Evolutionary conservation across 1,140 invertebrate species (phyloP).

Genomic region (Eriosoma lanigerum): DNA sequence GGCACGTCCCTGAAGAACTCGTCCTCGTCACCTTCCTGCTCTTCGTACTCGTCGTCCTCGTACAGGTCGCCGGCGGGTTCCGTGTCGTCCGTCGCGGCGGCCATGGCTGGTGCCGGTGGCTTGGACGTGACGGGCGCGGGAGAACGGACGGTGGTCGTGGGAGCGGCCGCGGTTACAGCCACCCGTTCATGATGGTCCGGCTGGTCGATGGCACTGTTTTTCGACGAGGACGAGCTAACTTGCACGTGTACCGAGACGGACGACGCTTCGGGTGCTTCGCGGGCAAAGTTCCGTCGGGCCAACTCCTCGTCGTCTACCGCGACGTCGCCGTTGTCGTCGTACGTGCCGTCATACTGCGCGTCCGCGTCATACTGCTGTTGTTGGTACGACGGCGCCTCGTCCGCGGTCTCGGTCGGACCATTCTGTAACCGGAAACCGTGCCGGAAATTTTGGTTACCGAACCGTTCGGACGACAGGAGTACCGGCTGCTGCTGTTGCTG

Average conservation of each 20-base stretch:
- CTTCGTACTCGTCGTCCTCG: slow-evolving; percentile 46
- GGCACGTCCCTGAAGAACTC: slow-evolving; percentile 50
- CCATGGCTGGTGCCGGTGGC: not conserved
- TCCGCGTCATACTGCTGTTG: slow-evolving; percentile 14
- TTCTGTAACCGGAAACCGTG: slow-evolving; percentile 51
- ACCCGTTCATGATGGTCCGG: too few species aligned
- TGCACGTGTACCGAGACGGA: slow-evolving; percentile 23
- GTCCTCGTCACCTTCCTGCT: slow-evolving; percentile 36
- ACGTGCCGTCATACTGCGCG: slow-evolving; percentile 14
- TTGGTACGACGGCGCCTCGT: slow-evolving; percentile 57
- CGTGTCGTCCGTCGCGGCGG: not conserved
- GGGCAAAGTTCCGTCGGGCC: slow-evolving; percentile 23
- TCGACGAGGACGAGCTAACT: slow-evolving; percentile 37
- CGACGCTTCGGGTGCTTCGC: slow-evolving; percentile 39
- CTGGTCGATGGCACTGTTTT: slow-evolving; percentile 41
- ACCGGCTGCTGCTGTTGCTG: slow-evolving; percentile 56
- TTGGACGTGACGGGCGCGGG: too few species aligned
- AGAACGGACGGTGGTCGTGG: not conserved
- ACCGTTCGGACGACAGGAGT: slow-evolving; percentile 53
- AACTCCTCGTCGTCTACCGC: not conserved
- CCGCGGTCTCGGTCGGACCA: slow-evolving; percentile 53
- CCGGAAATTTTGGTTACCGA: slow-evolving; percentile 53
- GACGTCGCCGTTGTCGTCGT: slow-evolving; percentile 13
- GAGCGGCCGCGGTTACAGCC: not conserved
- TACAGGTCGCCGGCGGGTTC: slow-evolving; percentile 29